These are phyloP conservation scores for Petrolisthes manimaculis DNA, from an alignment of 2,888 invertebrate genomes.

Conservation along the genomic window DNA sequence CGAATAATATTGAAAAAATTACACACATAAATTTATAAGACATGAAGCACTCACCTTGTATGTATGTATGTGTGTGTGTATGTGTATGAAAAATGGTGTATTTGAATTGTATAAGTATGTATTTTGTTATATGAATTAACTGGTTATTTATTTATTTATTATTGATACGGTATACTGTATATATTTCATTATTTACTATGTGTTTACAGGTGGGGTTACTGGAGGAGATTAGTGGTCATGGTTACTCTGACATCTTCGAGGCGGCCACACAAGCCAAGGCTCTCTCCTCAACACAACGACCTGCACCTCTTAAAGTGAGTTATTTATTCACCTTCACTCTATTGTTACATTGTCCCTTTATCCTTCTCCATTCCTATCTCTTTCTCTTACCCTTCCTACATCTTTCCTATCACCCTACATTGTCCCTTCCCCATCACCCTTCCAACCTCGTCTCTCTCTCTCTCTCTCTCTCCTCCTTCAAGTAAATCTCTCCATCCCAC, in stretches of 20 bases:
- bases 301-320: slow-evolving; percentile 27
- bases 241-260: slow-evolving; percentile 27
- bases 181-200: too few species aligned
- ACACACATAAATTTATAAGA: too few species aligned
- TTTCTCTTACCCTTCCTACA: too few species aligned
- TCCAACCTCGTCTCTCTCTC: too few species aligned
- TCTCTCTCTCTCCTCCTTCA: neutral
- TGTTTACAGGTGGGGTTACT: slow-evolving; percentile 32
- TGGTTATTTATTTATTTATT: neutral
- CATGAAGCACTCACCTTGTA: neutral
- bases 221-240: slow-evolving; percentile 41
- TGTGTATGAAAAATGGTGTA: neutral
- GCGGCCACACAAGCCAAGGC: slow-evolving; percentile 35
- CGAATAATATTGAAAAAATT: too few species aligned
- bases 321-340: neutral
- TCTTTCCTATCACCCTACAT: too few species aligned
- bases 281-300: slow-evolving; percentile 24
- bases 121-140: neutral
- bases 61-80: neutral
- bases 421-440: too few species aligned
- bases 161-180: neutral
- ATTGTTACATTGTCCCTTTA: neutral
- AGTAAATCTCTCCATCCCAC: neutral
- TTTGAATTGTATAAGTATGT: neutral
- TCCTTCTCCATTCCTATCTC: too few species aligned